These are phyloP conservation scores for Dipodomys spectabilis DNA, from an alignment of 2,113 vertebrate species.

Conservation along the genomic window DNA sequence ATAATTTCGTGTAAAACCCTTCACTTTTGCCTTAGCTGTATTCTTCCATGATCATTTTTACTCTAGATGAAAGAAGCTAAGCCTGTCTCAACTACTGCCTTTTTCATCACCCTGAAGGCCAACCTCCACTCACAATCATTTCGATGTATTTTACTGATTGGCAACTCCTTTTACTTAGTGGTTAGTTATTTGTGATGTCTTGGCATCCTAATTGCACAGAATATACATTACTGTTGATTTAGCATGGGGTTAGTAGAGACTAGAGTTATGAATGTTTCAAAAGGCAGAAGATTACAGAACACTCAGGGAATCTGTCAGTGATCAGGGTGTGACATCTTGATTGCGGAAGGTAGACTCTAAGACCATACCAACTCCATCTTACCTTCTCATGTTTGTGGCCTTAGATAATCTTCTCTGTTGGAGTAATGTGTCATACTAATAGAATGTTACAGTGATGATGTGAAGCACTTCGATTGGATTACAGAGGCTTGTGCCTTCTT, in stretches of 20 bases:
- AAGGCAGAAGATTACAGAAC: neutral
- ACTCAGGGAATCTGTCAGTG: neutral
- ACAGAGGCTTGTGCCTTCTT: neutral
- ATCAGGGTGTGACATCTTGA: neutral
- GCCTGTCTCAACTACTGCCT: neutral
- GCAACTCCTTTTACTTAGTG: neutral
- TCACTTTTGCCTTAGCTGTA: neutral
- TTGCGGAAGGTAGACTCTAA: neutral
- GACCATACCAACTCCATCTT: neutral
- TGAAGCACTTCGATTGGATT: neutral
- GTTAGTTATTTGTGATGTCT: neutral
- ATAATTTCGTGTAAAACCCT: neutral
- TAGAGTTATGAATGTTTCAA: neutral
- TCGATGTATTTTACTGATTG: neutral
- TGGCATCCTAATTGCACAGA: neutral
- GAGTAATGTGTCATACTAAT: constrained; percentile 18
- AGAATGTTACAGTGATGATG: neutral
- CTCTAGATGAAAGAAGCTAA: neutral
- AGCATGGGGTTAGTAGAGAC: no score
- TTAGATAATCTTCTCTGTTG: neutral
- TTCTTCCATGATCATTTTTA: neutral
- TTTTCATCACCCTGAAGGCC: neutral
- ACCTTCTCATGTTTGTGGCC: neutral
- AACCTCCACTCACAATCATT: neutral
- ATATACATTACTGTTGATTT: neutral